Evolutionary conservation across 2,888 invertebrate species (phyloP).

Genomic region (Crematogaster levior): DNA sequence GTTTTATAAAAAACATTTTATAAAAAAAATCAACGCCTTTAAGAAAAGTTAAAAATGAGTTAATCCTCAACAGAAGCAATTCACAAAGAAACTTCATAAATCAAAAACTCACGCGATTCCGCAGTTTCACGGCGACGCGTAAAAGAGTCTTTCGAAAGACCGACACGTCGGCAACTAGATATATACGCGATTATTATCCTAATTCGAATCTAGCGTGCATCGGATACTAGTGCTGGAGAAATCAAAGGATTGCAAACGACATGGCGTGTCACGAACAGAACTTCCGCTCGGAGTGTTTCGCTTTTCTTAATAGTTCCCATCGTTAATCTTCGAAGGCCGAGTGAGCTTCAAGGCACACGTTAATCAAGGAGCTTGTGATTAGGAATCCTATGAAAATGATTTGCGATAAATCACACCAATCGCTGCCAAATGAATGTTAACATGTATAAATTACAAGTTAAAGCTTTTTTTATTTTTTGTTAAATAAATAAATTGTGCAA

Average conservation of each 20-base stretch:
- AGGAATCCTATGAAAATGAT: constrained; percentile 20
- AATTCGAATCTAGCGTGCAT: constrained; percentile 71
- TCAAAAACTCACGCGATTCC: constrained; percentile 69
- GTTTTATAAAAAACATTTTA: too few relatives aligned
- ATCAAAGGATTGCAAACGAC: constrained; percentile 65
- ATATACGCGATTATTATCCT: constrained; percentile 66
- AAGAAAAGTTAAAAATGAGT: constrained; percentile 37
- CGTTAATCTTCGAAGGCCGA: constrained; percentile 67
- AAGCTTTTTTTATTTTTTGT: not conserved
- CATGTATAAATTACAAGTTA: not conserved
- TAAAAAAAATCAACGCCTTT: too few relatives aligned
- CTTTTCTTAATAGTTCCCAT: constrained; percentile 63
- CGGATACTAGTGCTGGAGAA: constrained; percentile 33
- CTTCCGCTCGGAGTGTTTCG: constrained; percentile 57
- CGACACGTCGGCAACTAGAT: constrained; percentile 10
- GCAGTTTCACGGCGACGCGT: constrained; percentile 61
- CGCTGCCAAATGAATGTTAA: constrained; percentile 17
- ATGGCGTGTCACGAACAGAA: constrained; percentile 62
- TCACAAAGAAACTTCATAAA: constrained; percentile 46
- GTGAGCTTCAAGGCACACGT: constrained; percentile 42
- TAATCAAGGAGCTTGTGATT: constrained; percentile 53
- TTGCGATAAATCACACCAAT: constrained; percentile 31
- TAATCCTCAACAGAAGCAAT: not conserved
- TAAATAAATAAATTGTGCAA: not conserved
- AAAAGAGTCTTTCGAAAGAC: constrained; percentile 25